Percentiles rank a stretch among this genome's conserved stretches.
Evolutionary conservation across 2,113 vertebrate genomes (phyloP).

Genomic region (Columba livia): DNA sequence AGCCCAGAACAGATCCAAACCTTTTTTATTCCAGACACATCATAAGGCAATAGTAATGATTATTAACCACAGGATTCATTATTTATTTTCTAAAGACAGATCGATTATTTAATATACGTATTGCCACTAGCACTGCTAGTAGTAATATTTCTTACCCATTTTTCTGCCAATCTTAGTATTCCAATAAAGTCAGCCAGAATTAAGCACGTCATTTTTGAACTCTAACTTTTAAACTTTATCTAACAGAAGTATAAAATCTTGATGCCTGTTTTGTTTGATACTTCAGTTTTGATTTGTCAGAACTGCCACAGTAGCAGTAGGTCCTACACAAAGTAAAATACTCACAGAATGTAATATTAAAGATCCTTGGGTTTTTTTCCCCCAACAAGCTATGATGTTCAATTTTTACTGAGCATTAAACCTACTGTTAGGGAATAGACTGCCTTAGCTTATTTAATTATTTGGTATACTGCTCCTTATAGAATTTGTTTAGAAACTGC

Average conservation of each 20-base stretch:
- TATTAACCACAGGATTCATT: slow-evolving; percentile 25
- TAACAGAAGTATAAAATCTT: not conserved
- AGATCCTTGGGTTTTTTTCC: not conserved
- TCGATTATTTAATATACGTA: not conserved
- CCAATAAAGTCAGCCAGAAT: slow-evolving; percentile 60
- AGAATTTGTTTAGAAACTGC: too few relatives aligned
- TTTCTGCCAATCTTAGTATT: slow-evolving; percentile 37
- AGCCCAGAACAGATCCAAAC: not conserved
- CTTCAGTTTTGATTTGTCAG: not conserved
- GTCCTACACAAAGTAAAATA: not conserved
- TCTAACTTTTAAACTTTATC: not conserved
- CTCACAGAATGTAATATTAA: not conserved
- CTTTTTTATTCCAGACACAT: not conserved
- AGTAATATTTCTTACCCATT: not conserved
- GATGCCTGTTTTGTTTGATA: not conserved
- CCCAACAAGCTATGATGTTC: not conserved
- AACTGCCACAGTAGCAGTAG: not conserved
- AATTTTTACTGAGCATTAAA: not conserved
- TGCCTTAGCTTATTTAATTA: too few relatives aligned
- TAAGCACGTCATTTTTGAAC: not conserved
- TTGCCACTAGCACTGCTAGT: not conserved
- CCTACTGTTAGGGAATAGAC: not conserved
- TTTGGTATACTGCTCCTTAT: too few relatives aligned
- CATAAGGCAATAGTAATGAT: slow-evolving; percentile 8
- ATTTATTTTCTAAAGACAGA: slow-evolving; percentile 63